Evolutionary conservation across 2,888 invertebrate species (phyloP).

Genomic region (Zootermopsis nevadensis): DNA sequence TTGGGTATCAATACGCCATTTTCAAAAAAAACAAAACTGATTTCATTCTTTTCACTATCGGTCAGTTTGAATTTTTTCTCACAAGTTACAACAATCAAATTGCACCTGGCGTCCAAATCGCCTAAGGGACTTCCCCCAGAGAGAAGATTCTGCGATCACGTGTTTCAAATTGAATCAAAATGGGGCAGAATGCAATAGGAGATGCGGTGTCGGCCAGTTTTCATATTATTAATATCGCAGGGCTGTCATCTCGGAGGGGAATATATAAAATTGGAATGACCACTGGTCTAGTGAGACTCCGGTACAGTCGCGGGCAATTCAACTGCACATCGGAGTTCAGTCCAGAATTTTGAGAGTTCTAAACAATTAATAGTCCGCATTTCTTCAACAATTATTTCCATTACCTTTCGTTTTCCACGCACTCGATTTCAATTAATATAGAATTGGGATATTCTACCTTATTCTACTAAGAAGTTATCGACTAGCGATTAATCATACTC

Average conservation of each 20-base stretch:
- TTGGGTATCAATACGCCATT: conserved; percentile 48
- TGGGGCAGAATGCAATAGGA: conserved; percentile 47
- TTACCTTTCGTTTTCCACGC: too few species aligned
- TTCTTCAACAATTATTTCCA: too few species aligned
- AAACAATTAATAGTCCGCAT: too few species aligned
- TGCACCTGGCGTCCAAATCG: conserved; percentile 51
- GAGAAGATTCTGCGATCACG: conserved; percentile 40
- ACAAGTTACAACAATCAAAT: conserved; percentile 30
- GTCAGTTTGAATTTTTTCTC: conserved; percentile 47
- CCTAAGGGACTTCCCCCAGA: conserved; percentile 45
- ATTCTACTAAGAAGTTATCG: too few species aligned
- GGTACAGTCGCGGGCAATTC: conserved; percentile 3
- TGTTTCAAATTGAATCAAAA: conserved; percentile 52
- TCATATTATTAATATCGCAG: conserved; percentile 52
- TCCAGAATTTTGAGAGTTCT: too few species aligned
- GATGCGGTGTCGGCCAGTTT: conserved; percentile 49
- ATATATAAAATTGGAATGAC: conserved; percentile 49
- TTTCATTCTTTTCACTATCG: conserved; percentile 34
- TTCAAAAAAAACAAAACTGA: conserved; percentile 31
- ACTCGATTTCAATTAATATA: too few species aligned
- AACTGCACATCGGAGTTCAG: too few species aligned
- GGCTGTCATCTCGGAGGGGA: conserved; percentile 38
- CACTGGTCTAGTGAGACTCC: conserved; percentile 4
- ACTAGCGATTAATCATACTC: too few species aligned
- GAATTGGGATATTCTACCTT: too few species aligned